These are phyloP conservation scores for Todiramphus saurophagus DNA, from an alignment of 2,113 vertebrate genomes.

Conservation along the genomic window DNA sequence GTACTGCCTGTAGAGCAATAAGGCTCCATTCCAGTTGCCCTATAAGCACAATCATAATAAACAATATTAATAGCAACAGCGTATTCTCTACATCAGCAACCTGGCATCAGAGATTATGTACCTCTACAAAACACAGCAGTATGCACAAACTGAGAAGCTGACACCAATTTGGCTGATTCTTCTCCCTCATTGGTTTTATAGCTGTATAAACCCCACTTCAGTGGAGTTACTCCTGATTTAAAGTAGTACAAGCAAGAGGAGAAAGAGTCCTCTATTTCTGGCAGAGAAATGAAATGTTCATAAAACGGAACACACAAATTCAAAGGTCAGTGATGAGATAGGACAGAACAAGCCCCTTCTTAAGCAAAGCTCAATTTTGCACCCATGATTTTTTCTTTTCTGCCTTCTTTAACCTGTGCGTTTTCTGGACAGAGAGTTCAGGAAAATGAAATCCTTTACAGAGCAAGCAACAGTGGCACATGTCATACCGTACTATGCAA, in stretches of 20 bases:
- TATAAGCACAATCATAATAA: conserved; percentile 42
- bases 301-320: conserved; percentile 38
- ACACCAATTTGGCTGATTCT: conserved; percentile 56
- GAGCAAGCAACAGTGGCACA: rapidly evolving
- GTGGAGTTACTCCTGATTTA: conserved; percentile 57
- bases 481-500: background rate
- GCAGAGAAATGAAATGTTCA: conserved; percentile 20
- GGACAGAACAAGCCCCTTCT: background rate
- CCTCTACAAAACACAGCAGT: conserved; percentile 45
- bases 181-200: conserved; percentile 64
- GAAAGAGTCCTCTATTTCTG: conserved; percentile 26
- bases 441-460: background rate
- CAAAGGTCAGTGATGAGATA: background rate
- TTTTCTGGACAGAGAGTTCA: background rate
- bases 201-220: conserved; percentile 59
- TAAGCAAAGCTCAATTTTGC: background rate
- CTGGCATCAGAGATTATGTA: conserved; percentile 49
- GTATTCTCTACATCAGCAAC: conserved; percentile 65
- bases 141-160: conserved; percentile 57
- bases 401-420: background rate
- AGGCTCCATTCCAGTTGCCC: conserved; percentile 6
- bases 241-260: conserved; percentile 39
- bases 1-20: background rate
- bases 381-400: background rate
- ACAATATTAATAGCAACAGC: conserved; percentile 54